Percentiles rank a stretch among this genome's conserved stretches.
Conservation (phyloP, 1,140 invertebrate genomes). For the Lerema accius region DNA sequence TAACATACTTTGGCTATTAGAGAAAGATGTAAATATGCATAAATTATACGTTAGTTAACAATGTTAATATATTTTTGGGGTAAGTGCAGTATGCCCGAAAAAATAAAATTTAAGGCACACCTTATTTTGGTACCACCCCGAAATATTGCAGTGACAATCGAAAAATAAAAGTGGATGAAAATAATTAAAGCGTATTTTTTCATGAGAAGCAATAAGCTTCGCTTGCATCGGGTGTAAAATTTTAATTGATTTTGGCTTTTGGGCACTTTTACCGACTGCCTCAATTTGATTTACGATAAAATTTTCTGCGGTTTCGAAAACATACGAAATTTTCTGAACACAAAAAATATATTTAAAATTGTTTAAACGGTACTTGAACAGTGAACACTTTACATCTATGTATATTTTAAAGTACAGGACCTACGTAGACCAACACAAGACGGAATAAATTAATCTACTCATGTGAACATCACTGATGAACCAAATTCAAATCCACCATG, state of each 20-base stretch:
- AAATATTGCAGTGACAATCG: conserved; percentile 4
- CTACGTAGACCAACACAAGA: too few species aligned
- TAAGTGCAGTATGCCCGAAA: too few species aligned
- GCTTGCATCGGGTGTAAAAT: conserved; percentile 30
- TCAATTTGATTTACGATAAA: conserved; percentile 19
- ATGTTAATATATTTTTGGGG: not conserved
- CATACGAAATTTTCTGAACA: not conserved
- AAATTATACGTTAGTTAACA: not conserved
- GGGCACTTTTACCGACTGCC: conserved; percentile 16
- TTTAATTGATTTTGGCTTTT: conserved; percentile 34
- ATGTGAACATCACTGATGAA: too few species aligned
- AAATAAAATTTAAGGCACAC: not conserved
- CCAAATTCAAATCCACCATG: too few species aligned
- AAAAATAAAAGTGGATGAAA: conserved; percentile 25
- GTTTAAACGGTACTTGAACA: too few species aligned
- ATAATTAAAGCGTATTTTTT: conserved; percentile 29
- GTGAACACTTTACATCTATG: too few species aligned
- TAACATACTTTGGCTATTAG: too few species aligned
- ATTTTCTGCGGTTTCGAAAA: conserved; percentile 7
- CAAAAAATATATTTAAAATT: not conserved
- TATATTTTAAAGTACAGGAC: too few species aligned
- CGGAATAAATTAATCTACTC: too few species aligned
- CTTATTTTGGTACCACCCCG: too few species aligned
- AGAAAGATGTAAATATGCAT: not conserved
- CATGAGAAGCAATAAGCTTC: conserved; percentile 29